These are phyloP conservation scores for Clavelina lepadiformis DNA, from an alignment of 23 tunicate species.

Conservation along the genomic window DNA sequence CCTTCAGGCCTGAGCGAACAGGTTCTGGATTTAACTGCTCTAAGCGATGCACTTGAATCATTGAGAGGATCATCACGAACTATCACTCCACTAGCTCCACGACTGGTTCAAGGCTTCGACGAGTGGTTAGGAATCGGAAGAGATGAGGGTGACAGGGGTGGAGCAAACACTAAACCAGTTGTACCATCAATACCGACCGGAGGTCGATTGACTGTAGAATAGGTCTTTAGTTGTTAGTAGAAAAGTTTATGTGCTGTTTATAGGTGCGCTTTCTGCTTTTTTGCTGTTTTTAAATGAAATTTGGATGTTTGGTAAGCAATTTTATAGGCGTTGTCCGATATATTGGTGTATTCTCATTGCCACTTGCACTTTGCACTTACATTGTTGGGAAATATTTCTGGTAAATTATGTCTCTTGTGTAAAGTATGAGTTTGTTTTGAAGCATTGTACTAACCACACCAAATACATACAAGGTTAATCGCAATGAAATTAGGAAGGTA, in stretches of 20 bases:
- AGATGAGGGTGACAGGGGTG: not conserved
- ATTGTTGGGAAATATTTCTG: no score
- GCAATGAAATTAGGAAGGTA: no score
- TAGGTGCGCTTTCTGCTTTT: not conserved
- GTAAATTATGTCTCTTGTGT: no score
- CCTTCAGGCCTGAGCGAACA: slow-evolving; percentile 27
- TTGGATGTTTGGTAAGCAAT: no score
- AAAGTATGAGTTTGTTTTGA: no score
- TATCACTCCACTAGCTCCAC: slow-evolving; percentile 60
- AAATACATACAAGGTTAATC: no score
- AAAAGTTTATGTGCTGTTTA: not conserved
- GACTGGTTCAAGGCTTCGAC: slow-evolving; percentile 26
- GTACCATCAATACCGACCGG: slow-evolving; percentile 75
- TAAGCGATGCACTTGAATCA: slow-evolving; percentile 61
- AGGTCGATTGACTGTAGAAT: slow-evolving; percentile 13
- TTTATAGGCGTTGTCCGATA: no score
- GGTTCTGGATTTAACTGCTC: slow-evolving; percentile 60
- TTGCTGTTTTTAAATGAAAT: not conserved
- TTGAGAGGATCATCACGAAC: slow-evolving; percentile 62
- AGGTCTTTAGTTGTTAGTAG: not conserved
- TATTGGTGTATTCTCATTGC: no score
- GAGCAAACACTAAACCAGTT: slow-evolving; percentile 63
- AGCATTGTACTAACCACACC: no score
- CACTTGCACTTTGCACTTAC: no score
- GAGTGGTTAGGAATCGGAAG: slow-evolving; percentile 29